Percentiles rank a stretch among this genome's conserved stretches.
Evolutionary conservation across 2,888 invertebrate genomes (phyloP).

Genomic region (Boloria euphrosyne): DNA sequence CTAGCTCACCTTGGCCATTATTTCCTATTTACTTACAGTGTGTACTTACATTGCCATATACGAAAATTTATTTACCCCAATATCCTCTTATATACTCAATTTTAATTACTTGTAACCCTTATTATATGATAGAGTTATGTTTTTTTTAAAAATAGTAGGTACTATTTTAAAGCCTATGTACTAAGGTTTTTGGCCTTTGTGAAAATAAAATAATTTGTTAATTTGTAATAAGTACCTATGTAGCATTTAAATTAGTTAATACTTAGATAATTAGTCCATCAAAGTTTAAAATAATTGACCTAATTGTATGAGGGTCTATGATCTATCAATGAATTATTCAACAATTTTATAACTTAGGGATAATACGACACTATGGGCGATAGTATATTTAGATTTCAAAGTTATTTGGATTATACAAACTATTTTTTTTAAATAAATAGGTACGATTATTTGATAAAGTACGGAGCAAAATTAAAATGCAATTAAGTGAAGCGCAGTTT

Average conservation of each 20-base stretch:
- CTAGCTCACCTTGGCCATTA: conserved; percentile 74
- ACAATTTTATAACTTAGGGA: conserved; percentile 5
- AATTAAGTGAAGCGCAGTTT: conserved; percentile 14
- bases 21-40: conserved; percentile 71
- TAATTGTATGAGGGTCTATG: conserved; percentile 20
- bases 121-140: too few relatives aligned
- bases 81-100: neutral
- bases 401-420: too few relatives aligned
- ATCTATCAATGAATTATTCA: conserved; percentile 17
- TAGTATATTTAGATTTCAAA: neutral
- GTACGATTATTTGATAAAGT: neutral
- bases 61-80: conserved; percentile 30
- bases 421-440: too few relatives aligned
- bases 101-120: too few relatives aligned
- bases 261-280: conserved; percentile 16
- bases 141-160: neutral
- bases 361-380: neutral
- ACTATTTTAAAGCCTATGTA: neutral
- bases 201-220: neutral
- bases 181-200: neutral
- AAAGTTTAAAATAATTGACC: conserved; percentile 22
- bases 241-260: conserved; percentile 8
- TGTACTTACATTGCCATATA: conserved; percentile 37
- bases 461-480: conserved; percentile 13
- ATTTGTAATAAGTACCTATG: neutral